phyloP scores from a whole-genome alignment of 2,888 invertebrate species.

The Eristalinus aeneus region DNA sequence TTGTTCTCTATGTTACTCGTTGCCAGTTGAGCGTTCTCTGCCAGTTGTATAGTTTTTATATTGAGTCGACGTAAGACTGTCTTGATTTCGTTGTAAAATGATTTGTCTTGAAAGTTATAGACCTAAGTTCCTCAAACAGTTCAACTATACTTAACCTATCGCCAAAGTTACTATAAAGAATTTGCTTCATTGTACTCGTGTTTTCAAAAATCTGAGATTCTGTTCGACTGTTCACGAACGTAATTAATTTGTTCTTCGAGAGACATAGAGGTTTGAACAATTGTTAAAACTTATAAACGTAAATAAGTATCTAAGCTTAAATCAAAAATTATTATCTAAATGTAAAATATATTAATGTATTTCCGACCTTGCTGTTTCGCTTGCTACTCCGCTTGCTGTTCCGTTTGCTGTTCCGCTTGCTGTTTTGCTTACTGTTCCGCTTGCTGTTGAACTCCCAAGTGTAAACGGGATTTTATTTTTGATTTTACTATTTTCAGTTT shows the following conservation, averaged over 20 bases:
- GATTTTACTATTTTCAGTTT: background rate
- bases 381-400: no score
- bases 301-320: background rate
- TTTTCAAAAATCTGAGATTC: background rate
- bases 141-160: constrained; percentile 8
- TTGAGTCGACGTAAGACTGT: background rate
- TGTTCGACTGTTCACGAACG: background rate
- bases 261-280: background rate
- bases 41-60: background rate
- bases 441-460: no score
- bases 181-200: background rate
- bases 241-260: background rate
- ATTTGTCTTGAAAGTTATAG: background rate
- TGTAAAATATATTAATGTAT: background rate
- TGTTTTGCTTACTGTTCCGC: no score
- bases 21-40: background rate
- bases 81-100: constrained; percentile 1
- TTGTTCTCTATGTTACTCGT: constrained; percentile 1
- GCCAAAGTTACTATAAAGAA: constrained; percentile 11
- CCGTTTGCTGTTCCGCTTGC: no score
- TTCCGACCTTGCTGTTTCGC: background rate
- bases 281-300: background rate
- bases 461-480: background rate
- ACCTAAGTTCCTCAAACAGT: constrained; percentile 3
- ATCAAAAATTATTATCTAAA: background rate